Conservation (phyloP, 1,140 invertebrate species). For the Heliconius eleuchia region DNA sequence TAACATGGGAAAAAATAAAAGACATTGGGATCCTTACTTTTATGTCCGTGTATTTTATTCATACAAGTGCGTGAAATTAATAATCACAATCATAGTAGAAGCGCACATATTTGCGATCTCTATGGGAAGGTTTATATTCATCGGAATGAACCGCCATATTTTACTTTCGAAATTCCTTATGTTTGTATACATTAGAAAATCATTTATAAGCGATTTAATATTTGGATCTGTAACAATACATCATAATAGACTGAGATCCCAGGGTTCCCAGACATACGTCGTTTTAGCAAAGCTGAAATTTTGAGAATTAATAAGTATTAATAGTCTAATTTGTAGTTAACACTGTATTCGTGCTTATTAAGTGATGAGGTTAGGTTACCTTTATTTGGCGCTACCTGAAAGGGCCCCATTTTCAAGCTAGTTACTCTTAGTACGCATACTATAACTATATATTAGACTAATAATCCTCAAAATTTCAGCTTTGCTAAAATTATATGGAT, state of each 20-base stretch:
- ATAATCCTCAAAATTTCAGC: no score
- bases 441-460: no score
- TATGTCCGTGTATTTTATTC: slow-evolving; percentile 38
- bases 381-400: no score
- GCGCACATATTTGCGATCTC: slow-evolving; percentile 58
- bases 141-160: slow-evolving; percentile 65
- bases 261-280: no score
- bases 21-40: neutral
- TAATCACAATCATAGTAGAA: slow-evolving; percentile 67
- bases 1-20: neutral
- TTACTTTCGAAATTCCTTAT: slow-evolving; percentile 54
- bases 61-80: slow-evolving; percentile 71
- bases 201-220: slow-evolving; percentile 52
- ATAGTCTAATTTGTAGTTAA: no score
- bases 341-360: no score
- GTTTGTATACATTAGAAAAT: slow-evolving; percentile 60
- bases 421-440: no score
- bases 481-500: no score
- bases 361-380: no score
- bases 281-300: no score
- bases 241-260: neutral
- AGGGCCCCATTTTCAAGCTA: no score
- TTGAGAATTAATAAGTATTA: no score
- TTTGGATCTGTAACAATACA: slow-evolving; percentile 51
- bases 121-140: slow-evolving; percentile 56